Percentiles rank a stretch among this genome's conserved stretches.
These are phyloP conservation scores for Rhabditoides inermis DNA, from an alignment of 2,888 invertebrate genomes.

Conservation along the genomic window DNA sequence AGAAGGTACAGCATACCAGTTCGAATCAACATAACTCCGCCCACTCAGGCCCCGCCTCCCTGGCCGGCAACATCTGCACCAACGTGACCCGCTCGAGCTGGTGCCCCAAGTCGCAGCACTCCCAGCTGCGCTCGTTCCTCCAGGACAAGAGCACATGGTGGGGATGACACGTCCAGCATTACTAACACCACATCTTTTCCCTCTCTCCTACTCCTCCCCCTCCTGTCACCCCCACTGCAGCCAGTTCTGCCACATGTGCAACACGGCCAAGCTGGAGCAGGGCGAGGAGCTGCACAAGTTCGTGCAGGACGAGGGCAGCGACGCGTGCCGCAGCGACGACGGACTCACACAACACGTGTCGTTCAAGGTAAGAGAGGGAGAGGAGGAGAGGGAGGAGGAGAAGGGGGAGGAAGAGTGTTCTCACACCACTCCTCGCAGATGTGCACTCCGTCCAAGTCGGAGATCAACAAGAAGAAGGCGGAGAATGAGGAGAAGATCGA, in stretches of 20 bases:
- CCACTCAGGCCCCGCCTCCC: conserved; percentile 1
- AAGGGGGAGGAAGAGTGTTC: too few species aligned
- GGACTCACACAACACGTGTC: background rate
- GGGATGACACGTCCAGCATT: background rate
- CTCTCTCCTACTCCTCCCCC: too few species aligned
- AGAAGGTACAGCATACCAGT: too few species aligned
- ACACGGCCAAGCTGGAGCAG: background rate
- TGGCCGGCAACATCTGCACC: conserved; percentile 15
- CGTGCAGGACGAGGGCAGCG: background rate
- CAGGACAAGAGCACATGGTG: conserved; percentile 20
- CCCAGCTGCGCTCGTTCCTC: conserved; percentile 11
- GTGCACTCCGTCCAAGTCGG: conserved; percentile 19
- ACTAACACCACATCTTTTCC: too few species aligned
- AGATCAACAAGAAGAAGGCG: conserved; percentile 15
- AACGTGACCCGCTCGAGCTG: conserved; percentile 17
- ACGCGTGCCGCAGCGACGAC: background rate
- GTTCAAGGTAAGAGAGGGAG: background rate
- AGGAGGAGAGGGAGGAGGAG: background rate
- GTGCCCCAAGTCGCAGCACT: conserved; percentile 16
- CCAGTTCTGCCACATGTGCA: conserved; percentile 20
- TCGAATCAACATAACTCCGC: too few species aligned
- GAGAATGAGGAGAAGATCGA: conserved; percentile 21
- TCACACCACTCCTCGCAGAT: background rate
- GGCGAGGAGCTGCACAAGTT: background rate
- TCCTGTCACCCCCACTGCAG: too few species aligned